Evolutionary conservation across 2,113 vertebrate genomes (phyloP), one percentile per base, ranked within the genome.

Genomic region (Podocnemis expansa): DNA sequence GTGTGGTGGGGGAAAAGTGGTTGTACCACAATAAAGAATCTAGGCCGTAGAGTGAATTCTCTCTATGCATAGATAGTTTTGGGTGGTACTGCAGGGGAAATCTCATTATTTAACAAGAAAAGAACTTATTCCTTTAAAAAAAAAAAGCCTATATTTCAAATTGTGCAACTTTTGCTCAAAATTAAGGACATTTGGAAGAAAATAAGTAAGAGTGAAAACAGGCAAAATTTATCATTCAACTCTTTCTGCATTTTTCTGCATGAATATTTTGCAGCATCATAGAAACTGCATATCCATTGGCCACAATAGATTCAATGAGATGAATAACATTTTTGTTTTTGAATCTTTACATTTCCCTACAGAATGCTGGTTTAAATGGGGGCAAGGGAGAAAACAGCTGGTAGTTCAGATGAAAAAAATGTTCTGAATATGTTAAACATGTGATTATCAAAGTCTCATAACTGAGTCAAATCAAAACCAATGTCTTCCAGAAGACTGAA

Each of bases 401-500:
- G 43, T 47, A 90, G 84, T 52, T 83, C 3, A 82, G 63, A 70
- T 78, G n/a, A 70, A 51, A 85, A 90, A 87, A 92, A 85, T 52
- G 34, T 79, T 58, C 12, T 85, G 82, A 52, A 89, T 76, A 6
- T 29, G 56, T 63, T 78, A n/a, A 93, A 43, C 34, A 3, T 51
- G 5, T 22, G 56, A 83, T 94, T 89, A 81, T 76, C 87, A 60
- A 79, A 96, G 88, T 21, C 87, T 93, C 60, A 4, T 60, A 82
- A 82, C 24, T 88, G 79, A 75, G 70, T 70, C 0, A 0, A 85
- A 81, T 67, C 80, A 81, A 91, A 89, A 38, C 25, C 89, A 31
- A 25, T 81, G 91, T 90, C 80, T 92, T 76, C 70, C 90, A 85
- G 91, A 84, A 73, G 82, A 73, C 43, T 1, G 4, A 89, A 84